Percentiles rank a stretch among this genome's conserved stretches.
These are phyloP conservation scores for Agrochola lychnidis DNA, from an alignment of 2,888 invertebrate species.

Conservation along the genomic window DNA sequence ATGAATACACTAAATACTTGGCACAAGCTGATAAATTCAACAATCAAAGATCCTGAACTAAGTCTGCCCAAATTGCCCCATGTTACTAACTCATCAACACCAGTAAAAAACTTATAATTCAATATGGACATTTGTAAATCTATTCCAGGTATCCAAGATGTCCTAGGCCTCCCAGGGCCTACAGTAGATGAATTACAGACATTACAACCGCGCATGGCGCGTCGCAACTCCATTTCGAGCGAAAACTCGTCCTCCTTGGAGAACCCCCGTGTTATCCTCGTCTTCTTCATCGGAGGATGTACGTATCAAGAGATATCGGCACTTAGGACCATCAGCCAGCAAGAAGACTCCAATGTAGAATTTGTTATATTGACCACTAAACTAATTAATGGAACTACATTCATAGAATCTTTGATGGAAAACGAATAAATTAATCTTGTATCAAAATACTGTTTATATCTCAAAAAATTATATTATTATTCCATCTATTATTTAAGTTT, in stretches of 20 bases:
- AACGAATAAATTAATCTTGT: conserved; percentile 65
- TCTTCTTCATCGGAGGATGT: conserved; percentile 99
- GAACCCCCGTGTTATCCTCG: conserved; percentile 94
- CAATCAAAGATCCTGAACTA: background rate
- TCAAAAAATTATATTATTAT: conserved; percentile 28
- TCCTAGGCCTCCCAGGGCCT: conserved; percentile 95
- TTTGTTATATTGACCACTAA: conserved; percentile 98
- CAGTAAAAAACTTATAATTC: too few relatives aligned
- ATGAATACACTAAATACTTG: too few relatives aligned
- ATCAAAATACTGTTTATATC: conserved; percentile 4
- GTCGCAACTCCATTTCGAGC: conserved; percentile 91
- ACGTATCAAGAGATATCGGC: conserved; percentile 98
- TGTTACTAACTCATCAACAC: background rate
- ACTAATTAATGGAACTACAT: conserved; percentile 96
- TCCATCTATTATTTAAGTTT: conserved; percentile 12
- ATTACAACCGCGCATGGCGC: conserved; percentile 89
- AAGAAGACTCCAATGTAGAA: conserved; percentile 96
- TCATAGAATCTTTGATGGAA: conserved; percentile 94
- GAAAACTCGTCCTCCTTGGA: conserved; percentile 90
- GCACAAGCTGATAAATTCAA: conserved; percentile 1
- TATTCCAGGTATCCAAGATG: conserved; percentile 93
- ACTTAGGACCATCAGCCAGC: conserved; percentile 93
- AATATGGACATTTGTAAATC: background rate
- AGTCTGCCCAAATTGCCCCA: background rate
- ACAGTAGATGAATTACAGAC: conserved; percentile 92